Evolutionary conservation across 2,888 invertebrate species (phyloP), one percentile per base, ranked within the genome.

Genomic region (Villa cingulata): DNA sequence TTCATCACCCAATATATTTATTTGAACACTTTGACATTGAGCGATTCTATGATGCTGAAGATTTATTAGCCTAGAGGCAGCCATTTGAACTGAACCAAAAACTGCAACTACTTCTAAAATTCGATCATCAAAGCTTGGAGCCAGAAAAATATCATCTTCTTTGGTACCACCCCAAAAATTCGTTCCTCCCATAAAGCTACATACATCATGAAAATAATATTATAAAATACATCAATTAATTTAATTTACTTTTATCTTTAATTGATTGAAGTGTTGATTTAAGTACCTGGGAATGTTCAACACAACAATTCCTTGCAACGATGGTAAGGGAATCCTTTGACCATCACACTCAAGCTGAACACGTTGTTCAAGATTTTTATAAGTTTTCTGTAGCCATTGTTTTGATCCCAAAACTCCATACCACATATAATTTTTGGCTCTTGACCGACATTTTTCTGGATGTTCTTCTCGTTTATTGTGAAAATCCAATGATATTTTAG

Each of bases 91-190:
- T 0, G 94, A 91, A 0, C 96, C 95, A 68, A 95, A 96, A 1
- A 96, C 94, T 9, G 97, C 96, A 15, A 97, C 94, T 12, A 96
- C 96, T 75, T 97, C 97, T 42, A 97, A 72, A 51, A 97, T 85
- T 48, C 89, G 82, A 70, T 97, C 97, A 68, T 97, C 97, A 62
- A 96, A 94, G 15, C 90, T 88, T 4, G 95, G 95, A 1, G 91
- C 84, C 16, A 91, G 72, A 62, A 96, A 97, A 44, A 88, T 76
- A 60, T 92, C 92, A 57, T 90, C 91, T 57, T 86, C 89, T 62
- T 91, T 86, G 3, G 83, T 83, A 6, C 89, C 89, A 44, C 96
- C 96, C 97, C 97, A 97, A 68, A 97, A 97, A 70, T 96, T 96
- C 29, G 94, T 92, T 41, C 97, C 97, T 6, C 96, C 96, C 86